Conservation (phyloP, 2,797 vertebrate species). For the Spheniscus humboldti region DNA sequence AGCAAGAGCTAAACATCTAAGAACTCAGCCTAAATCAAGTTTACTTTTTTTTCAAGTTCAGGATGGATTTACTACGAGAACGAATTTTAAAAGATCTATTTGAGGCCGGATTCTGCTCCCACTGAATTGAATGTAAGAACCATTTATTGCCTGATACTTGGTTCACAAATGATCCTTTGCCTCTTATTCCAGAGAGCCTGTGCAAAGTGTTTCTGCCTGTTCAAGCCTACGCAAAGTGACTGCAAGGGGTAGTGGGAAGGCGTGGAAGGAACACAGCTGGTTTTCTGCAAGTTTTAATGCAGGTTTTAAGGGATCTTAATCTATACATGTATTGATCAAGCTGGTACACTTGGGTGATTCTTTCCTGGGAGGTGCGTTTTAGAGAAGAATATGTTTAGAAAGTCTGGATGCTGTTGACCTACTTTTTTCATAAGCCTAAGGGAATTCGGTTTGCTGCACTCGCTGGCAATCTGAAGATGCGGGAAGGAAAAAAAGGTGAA, state of each 20-base stretch:
- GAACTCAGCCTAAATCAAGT: neutral
- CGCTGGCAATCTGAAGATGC: neutral
- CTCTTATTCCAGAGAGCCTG: neutral
- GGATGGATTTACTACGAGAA: neutral
- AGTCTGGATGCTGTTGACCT: slow-evolving; percentile 23
- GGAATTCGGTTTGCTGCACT: neutral
- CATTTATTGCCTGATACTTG: neutral
- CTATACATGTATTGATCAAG: neutral
- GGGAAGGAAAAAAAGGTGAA: neutral
- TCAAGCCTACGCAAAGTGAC: neutral
- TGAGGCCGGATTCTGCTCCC: neutral
- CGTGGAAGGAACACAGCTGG: neutral
- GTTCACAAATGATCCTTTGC: neutral
- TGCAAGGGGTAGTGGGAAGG: neutral
- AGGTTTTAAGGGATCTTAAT: neutral
- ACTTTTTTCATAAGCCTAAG: neutral
- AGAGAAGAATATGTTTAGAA: neutral
- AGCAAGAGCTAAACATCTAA: neutral
- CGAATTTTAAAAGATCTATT: neutral
- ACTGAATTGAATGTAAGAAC: neutral
- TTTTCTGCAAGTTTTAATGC: neutral
- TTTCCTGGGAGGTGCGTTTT: neutral
- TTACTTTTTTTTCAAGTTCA: neutral
- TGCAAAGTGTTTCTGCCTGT: neutral
- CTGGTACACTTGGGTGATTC: neutral